phyloP scores from a whole-genome alignment of 35 echinoderm and acorn worm species.

The Ophioderma brevispina region DNA sequence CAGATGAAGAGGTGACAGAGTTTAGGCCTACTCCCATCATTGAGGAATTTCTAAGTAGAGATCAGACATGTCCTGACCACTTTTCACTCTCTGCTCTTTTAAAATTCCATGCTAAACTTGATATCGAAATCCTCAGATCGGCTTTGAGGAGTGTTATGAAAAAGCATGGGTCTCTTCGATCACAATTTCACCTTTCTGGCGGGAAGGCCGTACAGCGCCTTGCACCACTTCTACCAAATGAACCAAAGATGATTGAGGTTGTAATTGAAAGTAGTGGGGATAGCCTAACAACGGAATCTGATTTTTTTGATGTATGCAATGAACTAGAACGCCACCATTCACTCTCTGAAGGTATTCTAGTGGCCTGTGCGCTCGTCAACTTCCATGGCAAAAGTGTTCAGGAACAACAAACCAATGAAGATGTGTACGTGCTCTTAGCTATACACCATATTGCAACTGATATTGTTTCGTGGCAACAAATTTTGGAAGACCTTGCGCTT shows the following conservation, averaged over 20 bases:
- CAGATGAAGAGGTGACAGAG: neutral
- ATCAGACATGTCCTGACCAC: neutral
- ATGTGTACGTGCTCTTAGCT: neutral
- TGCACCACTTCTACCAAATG: neutral
- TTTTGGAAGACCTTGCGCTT: conserved; percentile 15
- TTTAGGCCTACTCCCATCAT: conserved; percentile 18
- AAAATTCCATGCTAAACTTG: neutral
- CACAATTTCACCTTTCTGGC: neutral
- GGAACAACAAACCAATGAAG: neutral
- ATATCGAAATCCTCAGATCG: neutral
- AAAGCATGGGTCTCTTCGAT: conserved; percentile 20
- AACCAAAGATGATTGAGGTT: neutral
- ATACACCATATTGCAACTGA: conserved; percentile 11
- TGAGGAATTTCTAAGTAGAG: conserved; percentile 5
- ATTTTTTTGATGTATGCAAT: conserved; percentile 1
- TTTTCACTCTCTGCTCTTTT: conserved; percentile 27
- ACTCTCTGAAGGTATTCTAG: conserved; percentile 1
- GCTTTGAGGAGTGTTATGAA: conserved; percentile 1
- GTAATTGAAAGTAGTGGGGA: neutral
- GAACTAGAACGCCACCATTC: conserved; percentile 7
- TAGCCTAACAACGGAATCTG: neutral
- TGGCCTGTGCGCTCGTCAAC: neutral
- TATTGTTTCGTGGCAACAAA: conserved; percentile 16
- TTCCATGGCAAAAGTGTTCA: neutral
- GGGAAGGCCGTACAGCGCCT: neutral